Evolutionary conservation across 2,113 vertebrate species (phyloP), one percentile per base, ranked within the genome.

Genomic region (Corythoichthys haematopterus): DNA sequence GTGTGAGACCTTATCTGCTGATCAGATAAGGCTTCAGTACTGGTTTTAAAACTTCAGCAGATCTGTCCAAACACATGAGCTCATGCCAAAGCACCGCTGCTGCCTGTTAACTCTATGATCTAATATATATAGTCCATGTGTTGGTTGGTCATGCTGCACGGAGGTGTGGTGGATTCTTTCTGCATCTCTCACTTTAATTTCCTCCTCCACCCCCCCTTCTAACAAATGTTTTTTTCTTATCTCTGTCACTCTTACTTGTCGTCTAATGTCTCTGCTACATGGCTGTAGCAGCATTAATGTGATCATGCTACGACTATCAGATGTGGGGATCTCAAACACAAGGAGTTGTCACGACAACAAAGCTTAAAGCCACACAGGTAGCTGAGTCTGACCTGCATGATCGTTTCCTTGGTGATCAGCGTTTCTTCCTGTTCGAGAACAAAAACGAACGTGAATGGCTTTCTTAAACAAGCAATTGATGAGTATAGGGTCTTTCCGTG

Each of bases 51-150:
- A 80, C 85, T 88, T 88, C 87, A 84, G 79, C 80, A 76, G 82
- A 88, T 88, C 85, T 88, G 87, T 88, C 80, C 79, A 88, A 88
- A 90, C 88, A 88, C 83, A 88, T 90, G 88, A 88, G 79, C 84
- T 90, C 87, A 90, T 85, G 83, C 84, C 80, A 78, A 68, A 80
- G 81, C 51, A 66, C 79, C 50, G 80, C 76, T 75, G 85, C 71
- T 84, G 84, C 83, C 75, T 84, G 83, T 83, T 82, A 84, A 80
- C 81, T 77, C 79, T 70, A 81, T 84, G 83, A 89, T 84, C 75
- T 86, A 85, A 87, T 86, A 82, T 75, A 68, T 75, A 68, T 53
- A 70, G 64, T 78, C 80, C 83, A 88, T 87, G 85, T 87, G 88
- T 85, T 78, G 2, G 72, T 50, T 36, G 55, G 65, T 80, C 72